A percentile compares a stretch with the other conserved stretches of the same genome.
phyloP scores from a whole-genome alignment of 2,797 vertebrate genomes.

The Chelmon rostratus region DNA sequence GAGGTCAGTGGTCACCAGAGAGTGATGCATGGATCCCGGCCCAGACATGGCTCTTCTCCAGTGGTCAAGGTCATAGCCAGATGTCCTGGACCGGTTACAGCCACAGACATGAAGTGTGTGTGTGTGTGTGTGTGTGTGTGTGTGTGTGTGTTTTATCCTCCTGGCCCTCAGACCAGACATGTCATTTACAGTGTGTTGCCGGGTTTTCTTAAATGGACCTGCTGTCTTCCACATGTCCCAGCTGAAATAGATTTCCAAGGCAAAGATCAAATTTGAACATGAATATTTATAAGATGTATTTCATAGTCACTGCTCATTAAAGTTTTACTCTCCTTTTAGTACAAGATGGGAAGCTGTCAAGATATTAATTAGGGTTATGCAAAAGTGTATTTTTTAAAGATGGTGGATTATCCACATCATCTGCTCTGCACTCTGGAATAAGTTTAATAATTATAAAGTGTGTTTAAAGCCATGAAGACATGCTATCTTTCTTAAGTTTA shows the following conservation, averaged over 20 bases:
- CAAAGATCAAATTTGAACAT: conserved; percentile 40
- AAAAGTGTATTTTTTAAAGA: conserved; percentile 34
- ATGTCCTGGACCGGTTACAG: conserved; percentile 64
- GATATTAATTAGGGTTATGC: conserved; percentile 41
- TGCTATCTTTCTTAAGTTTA: not conserved
- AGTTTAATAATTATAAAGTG: not conserved
- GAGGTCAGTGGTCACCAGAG: conserved; percentile 76
- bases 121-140: no score
- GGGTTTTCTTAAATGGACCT: conserved; percentile 13
- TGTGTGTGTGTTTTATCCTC: conserved; percentile 33
- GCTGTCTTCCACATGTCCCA: not conserved
- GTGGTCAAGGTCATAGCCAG: conserved; percentile 81
- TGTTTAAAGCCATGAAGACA: no score
- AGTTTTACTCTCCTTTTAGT: conserved; percentile 45
- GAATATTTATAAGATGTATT: conserved; percentile 47
- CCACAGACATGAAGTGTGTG: conserved; percentile 47
- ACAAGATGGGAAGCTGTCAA: conserved; percentile 47
- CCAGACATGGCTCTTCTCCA: conserved; percentile 74
- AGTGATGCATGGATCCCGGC: conserved; percentile 74
- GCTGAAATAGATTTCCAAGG: conserved; percentile 22
- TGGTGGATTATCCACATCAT: conserved; percentile 18
- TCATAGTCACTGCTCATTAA: conserved; percentile 44
- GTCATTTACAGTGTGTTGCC: conserved; percentile 10
- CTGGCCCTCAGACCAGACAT: conserved; percentile 13
- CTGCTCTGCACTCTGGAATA: not conserved